Percentiles rank a stretch among this genome's conserved stretches.
phyloP scores from a whole-genome alignment of 2,113 vertebrate species.

The Polypterus senegalus region DNA sequence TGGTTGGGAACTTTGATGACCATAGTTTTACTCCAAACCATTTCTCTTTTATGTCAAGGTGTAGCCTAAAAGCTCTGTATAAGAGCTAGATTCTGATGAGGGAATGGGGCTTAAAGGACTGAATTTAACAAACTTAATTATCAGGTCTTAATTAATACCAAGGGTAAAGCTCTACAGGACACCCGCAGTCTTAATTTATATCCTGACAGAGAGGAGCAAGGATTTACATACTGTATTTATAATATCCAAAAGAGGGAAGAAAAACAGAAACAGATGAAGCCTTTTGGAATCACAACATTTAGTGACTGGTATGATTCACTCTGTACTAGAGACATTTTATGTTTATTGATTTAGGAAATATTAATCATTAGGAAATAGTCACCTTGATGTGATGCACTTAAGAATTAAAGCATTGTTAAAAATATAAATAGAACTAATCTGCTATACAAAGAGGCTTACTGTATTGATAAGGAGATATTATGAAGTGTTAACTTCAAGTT shows the following conservation, averaged over 20 bases:
- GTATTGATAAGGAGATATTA: too few relatives aligned
- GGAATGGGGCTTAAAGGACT: constrained; percentile 85
- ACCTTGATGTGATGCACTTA: not conserved
- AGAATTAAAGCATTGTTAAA: too few relatives aligned
- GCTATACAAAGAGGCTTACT: too few relatives aligned
- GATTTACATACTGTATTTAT: constrained; percentile 99
- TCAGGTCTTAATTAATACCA: constrained; percentile 99
- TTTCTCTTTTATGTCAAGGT: constrained; percentile 22
- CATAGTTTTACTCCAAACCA: too few relatives aligned
- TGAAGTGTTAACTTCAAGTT: too few relatives aligned
- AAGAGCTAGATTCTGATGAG: constrained; percentile 67
- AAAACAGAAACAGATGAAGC: constrained; percentile 17
- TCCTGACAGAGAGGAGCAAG: constrained; percentile 98
- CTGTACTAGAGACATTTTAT: not conserved
- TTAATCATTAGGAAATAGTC: not conserved
- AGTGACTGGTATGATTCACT: not conserved
- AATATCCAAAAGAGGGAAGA: constrained; percentile 72
- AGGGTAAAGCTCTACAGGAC: constrained; percentile 97
- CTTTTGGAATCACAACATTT: not conserved
- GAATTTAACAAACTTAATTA: constrained; percentile 99
- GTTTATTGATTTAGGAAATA: not conserved
- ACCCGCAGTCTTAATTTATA: constrained; percentile 99
- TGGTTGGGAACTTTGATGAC: too few relatives aligned
- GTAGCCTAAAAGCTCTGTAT: constrained; percentile 40
- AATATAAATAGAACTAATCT: too few relatives aligned